A percentile compares a stretch with the other conserved stretches of the same genome.
Evolutionary conservation across 1,140 invertebrate species (phyloP).

Genomic region (Bicyclus anynana): DNA sequence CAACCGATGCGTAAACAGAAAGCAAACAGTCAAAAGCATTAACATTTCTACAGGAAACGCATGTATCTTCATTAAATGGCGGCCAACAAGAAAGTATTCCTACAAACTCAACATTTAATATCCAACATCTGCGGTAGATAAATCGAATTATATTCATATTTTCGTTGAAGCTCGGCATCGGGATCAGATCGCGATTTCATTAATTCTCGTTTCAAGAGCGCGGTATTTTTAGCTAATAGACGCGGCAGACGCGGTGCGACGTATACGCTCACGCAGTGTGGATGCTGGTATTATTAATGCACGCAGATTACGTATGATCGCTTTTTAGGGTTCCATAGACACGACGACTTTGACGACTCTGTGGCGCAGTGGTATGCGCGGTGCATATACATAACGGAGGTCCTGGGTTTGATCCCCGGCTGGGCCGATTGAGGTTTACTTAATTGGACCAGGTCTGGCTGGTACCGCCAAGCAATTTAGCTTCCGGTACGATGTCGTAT

Average conservation of each 20-base stretch:
- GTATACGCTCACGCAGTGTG: background rate
- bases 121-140: background rate
- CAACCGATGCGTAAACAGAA: too few species aligned
- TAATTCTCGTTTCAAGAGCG: constrained; percentile 32
- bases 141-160: constrained; percentile 9
- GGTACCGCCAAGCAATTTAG: too few species aligned
- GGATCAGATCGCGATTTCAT: constrained; percentile 22
- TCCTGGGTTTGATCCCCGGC: too few species aligned
- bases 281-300: background rate
- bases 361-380: too few species aligned
- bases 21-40: too few species aligned
- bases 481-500: too few species aligned
- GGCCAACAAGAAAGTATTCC: background rate
- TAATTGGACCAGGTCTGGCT: too few species aligned
- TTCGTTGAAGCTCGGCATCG: constrained; percentile 3
- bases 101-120: background rate
- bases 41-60: background rate
- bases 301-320: too few species aligned
- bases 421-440: too few species aligned
- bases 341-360: too few species aligned
- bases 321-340: too few species aligned
- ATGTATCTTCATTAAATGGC: background rate
- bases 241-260: constrained; percentile 16
- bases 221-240: constrained; percentile 34
- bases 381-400: too few species aligned